phyloP scores from a whole-genome alignment of 2,113 vertebrate genomes.

The Astatoreochromis straeleni region DNA sequence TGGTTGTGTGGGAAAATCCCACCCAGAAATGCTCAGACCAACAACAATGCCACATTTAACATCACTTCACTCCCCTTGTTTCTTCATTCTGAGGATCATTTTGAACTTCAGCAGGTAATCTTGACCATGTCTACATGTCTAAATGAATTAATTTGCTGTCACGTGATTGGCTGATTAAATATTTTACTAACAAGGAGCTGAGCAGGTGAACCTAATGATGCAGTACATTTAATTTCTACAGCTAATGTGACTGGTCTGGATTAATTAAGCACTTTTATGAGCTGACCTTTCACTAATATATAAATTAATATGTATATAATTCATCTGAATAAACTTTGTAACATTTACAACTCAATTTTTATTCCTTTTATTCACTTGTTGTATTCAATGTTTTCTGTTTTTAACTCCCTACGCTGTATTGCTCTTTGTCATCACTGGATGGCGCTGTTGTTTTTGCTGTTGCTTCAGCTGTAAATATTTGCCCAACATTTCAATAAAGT shows the following conservation, averaged over 20 bases:
- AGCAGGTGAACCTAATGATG: neutral
- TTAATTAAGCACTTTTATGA: neutral
- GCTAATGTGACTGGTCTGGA: neutral
- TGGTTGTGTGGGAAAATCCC: neutral
- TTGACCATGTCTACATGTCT: neutral
- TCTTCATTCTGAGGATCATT: neutral
- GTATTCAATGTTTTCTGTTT: neutral
- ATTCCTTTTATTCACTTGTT: neutral
- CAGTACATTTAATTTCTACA: neutral
- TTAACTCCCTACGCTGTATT: neutral
- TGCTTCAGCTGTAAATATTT: neutral
- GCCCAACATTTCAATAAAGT: neutral
- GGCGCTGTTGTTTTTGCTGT: neutral
- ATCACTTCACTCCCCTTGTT: accelerated
- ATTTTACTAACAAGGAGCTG: neutral
- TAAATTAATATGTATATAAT: neutral
- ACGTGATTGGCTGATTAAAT: neutral
- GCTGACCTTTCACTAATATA: neutral
- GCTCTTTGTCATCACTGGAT: neutral
- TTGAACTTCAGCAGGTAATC: neutral
- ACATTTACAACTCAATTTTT: neutral
- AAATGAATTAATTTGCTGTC: accelerated
- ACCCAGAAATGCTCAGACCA: neutral
- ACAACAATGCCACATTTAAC: neutral
- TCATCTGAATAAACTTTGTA: neutral